These are phyloP conservation scores for Apaloderma vittatum DNA, from an alignment of 2,113 vertebrate genomes.

Conservation along the genomic window DNA sequence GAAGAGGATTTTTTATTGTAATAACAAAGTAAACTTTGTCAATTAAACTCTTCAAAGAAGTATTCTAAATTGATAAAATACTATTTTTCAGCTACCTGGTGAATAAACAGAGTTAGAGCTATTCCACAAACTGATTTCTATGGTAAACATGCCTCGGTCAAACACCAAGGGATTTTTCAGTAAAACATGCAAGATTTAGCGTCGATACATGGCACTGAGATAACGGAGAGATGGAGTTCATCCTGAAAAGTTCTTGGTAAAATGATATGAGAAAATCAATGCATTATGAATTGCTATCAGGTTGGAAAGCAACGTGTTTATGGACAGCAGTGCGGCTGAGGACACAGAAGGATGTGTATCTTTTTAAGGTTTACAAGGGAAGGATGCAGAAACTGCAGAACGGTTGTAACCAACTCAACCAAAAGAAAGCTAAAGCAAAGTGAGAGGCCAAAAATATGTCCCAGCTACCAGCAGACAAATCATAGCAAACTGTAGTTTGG, in stretches of 20 bases:
- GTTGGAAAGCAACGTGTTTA: not conserved
- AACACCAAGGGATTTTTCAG: not conserved
- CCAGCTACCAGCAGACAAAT: not conserved
- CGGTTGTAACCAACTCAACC: fast-evolving
- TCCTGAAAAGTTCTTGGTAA: not conserved
- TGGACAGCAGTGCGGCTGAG: not conserved
- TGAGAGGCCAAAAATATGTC: not conserved
- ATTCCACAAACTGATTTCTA: not conserved
- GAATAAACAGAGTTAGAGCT: not conserved
- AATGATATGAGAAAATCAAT: not conserved
- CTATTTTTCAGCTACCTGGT: not conserved
- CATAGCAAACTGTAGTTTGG: not conserved
- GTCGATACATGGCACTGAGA: not conserved
- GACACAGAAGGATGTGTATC: not conserved
- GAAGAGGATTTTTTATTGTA: not conserved
- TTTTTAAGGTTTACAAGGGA: not conserved
- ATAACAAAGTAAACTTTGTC: not conserved
- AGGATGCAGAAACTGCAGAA: not conserved
- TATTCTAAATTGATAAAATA: not conserved
- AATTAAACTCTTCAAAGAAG: not conserved
- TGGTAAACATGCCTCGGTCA: not conserved
- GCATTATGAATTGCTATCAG: not conserved
- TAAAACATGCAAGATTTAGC: not conserved
- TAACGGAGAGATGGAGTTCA: not conserved
- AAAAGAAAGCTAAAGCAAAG: not conserved